Base-by-base conservation (phyloP, 2,888 invertebrate genomes). In the Syritta pipiens region DNA sequence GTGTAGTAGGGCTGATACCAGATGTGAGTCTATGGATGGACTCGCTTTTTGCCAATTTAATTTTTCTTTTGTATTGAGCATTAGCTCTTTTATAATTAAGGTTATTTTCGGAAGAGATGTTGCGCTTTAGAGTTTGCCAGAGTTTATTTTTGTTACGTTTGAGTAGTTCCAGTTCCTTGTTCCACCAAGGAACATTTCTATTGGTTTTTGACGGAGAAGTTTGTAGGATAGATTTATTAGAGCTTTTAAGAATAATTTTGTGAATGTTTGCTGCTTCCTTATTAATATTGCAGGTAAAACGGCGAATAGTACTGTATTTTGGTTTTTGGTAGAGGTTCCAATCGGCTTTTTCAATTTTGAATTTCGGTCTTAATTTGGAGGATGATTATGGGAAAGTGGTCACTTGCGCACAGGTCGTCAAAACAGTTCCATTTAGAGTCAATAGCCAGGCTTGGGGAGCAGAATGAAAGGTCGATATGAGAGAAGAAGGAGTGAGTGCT, bases 201-300 rank as follows among this genome's bases (percentile, higher is more conserved):
- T n/a, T n/a, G n/a, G n/a, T n/a, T n/a, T n/a, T n/a, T n/a, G n/a
- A n/a, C n/a, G n/a, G n/a, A n/a, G n/a, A n/a, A n/a, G n/a, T n/a
- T n/a, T n/a, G n/a, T n/a, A n/a, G n/a, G n/a, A n/a, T n/a, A n/a
- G n/a, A n/a, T n/a, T n/a, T n/a, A n/a, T n/a, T n/a, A n/a, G n/a
- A n/a, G n/a, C n/a, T n/a, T n/a, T n/a, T n/a, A n/a, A n/a, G n/a
- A 26, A 55, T 72, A 22, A 63, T 63, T 55, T 44, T 35, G 6
- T 72, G 46, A 7, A 63, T 55, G 10, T 55, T 44, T 6, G 62
- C 62, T 3, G 62, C 10, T 46, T 72, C 60, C 37, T 44, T 49
- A 44, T 74, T 67, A 2, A 75, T 53, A 20, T 75, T 75, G 4
- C 14, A 12, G 17, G 35, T 62, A 28, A 28, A 3, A 19, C 30